phyloP scores from a whole-genome alignment of 2,113 vertebrate species.

The Paramisgurnus dabryanus region DNA sequence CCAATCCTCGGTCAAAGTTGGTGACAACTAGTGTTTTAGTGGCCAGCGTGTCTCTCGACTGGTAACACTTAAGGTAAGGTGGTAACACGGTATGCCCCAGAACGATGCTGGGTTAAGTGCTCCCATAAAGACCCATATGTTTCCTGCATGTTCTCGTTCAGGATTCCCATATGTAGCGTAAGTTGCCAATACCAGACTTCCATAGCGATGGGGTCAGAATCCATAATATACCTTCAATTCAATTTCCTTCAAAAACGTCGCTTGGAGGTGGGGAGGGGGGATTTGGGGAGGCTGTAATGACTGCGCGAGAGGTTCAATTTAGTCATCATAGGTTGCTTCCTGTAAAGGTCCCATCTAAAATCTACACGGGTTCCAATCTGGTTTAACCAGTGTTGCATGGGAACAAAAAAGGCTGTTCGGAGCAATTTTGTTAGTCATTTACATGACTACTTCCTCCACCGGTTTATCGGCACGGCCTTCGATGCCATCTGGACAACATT shows the following conservation, averaged over 20 bases:
- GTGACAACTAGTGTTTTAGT: constrained; percentile 68
- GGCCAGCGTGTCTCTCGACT: constrained; percentile 62
- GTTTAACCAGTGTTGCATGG: constrained; percentile 64
- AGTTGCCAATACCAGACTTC: constrained; percentile 53
- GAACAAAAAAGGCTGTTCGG: constrained; percentile 69
- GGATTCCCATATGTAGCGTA: constrained; percentile 43
- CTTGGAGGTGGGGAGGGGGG: constrained; percentile 57
- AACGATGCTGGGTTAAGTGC: constrained; percentile 71
- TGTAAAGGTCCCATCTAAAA: constrained; percentile 66
- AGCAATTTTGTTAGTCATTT: constrained; percentile 74
- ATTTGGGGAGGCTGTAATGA: constrained; percentile 36
- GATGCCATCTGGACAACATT: constrained; percentile 75
- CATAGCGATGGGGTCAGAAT: constrained; percentile 54
- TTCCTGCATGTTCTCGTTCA: constrained; percentile 46
- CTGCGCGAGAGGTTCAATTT: constrained; percentile 69
- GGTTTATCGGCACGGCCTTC: constrained; percentile 63
- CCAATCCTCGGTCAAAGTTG: constrained; percentile 57
- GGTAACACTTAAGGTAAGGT: constrained; percentile 62
- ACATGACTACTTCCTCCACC: constrained; percentile 76
- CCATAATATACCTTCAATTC: constrained; percentile 65
- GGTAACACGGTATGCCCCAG: constrained; percentile 56
- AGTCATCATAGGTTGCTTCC: constrained; percentile 74
- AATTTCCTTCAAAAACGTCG: constrained; percentile 59
- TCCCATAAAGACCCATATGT: constrained; percentile 67
- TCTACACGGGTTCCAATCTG: constrained; percentile 65